Evolutionary conservation across 2,888 invertebrate genomes (phyloP), one percentile per base, ranked within the genome.

Genomic region (Tetragonula carbonaria): DNA sequence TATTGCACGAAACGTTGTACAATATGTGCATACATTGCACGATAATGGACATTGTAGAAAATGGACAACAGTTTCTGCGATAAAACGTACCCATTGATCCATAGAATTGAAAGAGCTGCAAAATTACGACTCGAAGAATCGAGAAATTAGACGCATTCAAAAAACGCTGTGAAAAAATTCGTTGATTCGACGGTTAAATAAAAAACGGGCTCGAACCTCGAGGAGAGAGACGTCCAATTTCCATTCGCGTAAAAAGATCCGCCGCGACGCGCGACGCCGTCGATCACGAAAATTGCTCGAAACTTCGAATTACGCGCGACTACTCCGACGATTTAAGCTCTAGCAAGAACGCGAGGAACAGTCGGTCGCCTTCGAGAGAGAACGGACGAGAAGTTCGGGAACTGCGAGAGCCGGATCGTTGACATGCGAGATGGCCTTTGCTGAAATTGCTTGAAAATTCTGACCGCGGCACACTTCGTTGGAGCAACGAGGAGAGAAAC

Each of bases 371-470:
- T 79, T 85, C 72, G n/a, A 59, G 23, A 4, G 59, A 23, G 23
- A 23, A 59, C 11, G 4, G 55, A 21, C 6, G 8, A 21, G 8
- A 8, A 45, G 45, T 45, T 45, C 45, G 38, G 45, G 23, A 63
- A 28, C 16, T 38, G 23, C 62, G 53, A 33, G 33, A 59, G 55
- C 57, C 33, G 72, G 63, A 38, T 71, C 72, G 85, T 75, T 85
- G 84, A 85, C 84, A 85, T 74, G 33, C 80, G 14, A 71, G 70
- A 80, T 85, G 78, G 78, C 66, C 82, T 77, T 57, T 77, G 55
- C 75, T 68, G 78, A 81, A 81, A 84, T 89, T 85, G 76, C 86
- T 87, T 79, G 88, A 88, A 88, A 88, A 87, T 89, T 88, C 79
- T 85, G 82, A 75, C 76, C 80, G 82, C 78, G 82, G 73, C 75